Percentiles rank a stretch among this genome's conserved stretches.
Evolutionary conservation across 2,888 invertebrate species (phyloP).

Genomic region (Melanophora roralis): DNA sequence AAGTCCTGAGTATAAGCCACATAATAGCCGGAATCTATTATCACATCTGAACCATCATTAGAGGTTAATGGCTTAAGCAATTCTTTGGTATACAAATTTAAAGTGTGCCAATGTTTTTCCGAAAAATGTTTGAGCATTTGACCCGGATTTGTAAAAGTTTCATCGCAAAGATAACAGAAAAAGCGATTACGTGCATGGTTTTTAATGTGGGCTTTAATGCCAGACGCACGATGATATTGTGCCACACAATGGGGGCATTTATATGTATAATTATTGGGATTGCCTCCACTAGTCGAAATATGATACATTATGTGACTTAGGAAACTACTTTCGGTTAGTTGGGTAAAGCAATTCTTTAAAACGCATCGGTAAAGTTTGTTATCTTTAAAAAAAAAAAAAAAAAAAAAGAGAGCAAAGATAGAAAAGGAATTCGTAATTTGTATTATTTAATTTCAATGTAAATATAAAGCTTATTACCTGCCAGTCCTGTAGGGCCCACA

Average conservation of each 20-base stretch:
- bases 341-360: conserved; percentile 64
- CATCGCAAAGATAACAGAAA: conserved; percentile 80
- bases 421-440: too few relatives aligned
- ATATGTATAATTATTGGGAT: conserved; percentile 60
- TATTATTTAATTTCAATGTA: too few relatives aligned
- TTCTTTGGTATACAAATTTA: conserved; percentile 50
- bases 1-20: conserved; percentile 76
- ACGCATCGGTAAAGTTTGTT: conserved; percentile 69
- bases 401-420: too few relatives aligned
- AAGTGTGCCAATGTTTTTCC: conserved; percentile 76
- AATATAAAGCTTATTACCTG: conserved; percentile 51
- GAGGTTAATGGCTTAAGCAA: conserved; percentile 33
- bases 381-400: conserved; percentile 60
- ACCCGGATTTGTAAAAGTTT: conserved; percentile 69
- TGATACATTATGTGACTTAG: conserved; percentile 69
- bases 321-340: conserved; percentile 66
- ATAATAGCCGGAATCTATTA: conserved; percentile 70
- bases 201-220: conserved; percentile 80
- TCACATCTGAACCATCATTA: background rate
- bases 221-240: conserved; percentile 59
- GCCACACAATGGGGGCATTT: conserved; percentile 66
- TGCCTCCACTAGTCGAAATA: conserved; percentile 52
- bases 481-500: conserved; percentile 65
- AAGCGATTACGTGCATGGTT: conserved; percentile 80
- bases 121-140: conserved; percentile 78